Conservation (phyloP, 2,888 invertebrate genomes). For the Rutpela maculata region DNA sequence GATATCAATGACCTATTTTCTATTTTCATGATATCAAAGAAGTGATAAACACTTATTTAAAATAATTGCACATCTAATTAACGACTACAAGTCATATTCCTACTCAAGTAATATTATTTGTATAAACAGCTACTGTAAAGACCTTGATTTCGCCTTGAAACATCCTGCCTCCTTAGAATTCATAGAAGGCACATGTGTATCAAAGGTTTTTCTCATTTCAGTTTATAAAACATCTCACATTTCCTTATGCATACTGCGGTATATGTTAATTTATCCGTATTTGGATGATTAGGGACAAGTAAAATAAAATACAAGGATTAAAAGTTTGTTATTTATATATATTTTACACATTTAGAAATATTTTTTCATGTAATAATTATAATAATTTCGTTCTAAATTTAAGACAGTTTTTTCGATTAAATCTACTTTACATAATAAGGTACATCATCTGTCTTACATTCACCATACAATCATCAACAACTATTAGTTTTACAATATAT, state of each 20-base stretch:
- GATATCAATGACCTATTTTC: no score
- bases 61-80: neutral
- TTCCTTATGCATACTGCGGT: neutral
- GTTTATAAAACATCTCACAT: neutral
- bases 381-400: constrained; percentile 71
- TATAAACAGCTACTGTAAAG: constrained; percentile 1
- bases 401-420: constrained; percentile 69
- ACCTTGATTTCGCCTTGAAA: neutral
- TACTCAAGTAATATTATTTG: neutral
- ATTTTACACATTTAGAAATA: constrained; percentile 75
- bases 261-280: neutral
- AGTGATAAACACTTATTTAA: no score
- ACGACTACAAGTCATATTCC: neutral
- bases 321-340: constrained; percentile 70
- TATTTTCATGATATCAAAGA: no score
- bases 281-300: neutral
- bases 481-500: constrained; percentile 66
- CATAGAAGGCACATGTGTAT: neutral
- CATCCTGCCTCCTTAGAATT: constrained; percentile 1
- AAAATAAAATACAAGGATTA: constrained; percentile 45
- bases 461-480: constrained; percentile 69
- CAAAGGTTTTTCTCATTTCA: neutral
- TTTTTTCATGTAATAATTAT: constrained; percentile 72
- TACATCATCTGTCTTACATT: constrained; percentile 72
- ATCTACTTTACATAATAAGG: constrained; percentile 74